Percentiles rank a stretch among this genome's conserved stretches.
These are phyloP conservation scores for Lepisosteus oculatus DNA, from an alignment of 2,113 vertebrate species.

Conservation along the genomic window DNA sequence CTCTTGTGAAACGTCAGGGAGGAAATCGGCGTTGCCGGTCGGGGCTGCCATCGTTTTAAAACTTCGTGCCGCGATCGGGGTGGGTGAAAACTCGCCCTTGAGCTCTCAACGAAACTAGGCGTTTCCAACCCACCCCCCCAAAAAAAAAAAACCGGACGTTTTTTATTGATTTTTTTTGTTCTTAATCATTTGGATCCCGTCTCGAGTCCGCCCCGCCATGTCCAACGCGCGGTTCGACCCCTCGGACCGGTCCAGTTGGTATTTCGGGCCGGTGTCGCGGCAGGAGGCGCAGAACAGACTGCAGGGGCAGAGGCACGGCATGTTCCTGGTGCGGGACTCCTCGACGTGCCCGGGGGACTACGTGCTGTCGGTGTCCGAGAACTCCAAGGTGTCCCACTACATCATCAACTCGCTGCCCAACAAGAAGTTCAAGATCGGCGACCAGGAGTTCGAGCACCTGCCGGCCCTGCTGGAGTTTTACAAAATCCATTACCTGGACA, in stretches of 20 bases:
- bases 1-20: slow-evolving; percentile 51
- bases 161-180: not conserved
- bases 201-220: slow-evolving; percentile 59
- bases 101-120: slow-evolving; percentile 28
- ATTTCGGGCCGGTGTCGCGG: slow-evolving; percentile 89
- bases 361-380: slow-evolving; percentile 95
- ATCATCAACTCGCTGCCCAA: slow-evolving; percentile 95
- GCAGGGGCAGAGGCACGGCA: slow-evolving; percentile 91
- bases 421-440: slow-evolving; percentile 95
- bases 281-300: slow-evolving; percentile 88
- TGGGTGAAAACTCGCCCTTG: slow-evolving; percentile 34
- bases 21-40: not conserved
- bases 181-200: slow-evolving; percentile 43
- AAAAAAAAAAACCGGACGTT: slow-evolving; percentile 6
- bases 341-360: slow-evolving; percentile 97
- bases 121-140: not conserved
- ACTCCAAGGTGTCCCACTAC: slow-evolving; percentile 97
- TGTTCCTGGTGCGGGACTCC: slow-evolving; percentile 94
- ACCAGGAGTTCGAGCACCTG: slow-evolving; percentile 94
- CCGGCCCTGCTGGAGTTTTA: slow-evolving; percentile 95
- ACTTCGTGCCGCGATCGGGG: slow-evolving; percentile 21
- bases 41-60: slow-evolving; percentile 25
- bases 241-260: slow-evolving; percentile 89
- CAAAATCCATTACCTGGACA: slow-evolving; percentile 98
- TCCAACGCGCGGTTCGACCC: slow-evolving; percentile 90